A percentile compares a stretch with the other conserved stretches of the same genome.
Evolutionary conservation across 1,140 invertebrate species (phyloP).

Genomic region (Aphaenogaster rudis): DNA sequence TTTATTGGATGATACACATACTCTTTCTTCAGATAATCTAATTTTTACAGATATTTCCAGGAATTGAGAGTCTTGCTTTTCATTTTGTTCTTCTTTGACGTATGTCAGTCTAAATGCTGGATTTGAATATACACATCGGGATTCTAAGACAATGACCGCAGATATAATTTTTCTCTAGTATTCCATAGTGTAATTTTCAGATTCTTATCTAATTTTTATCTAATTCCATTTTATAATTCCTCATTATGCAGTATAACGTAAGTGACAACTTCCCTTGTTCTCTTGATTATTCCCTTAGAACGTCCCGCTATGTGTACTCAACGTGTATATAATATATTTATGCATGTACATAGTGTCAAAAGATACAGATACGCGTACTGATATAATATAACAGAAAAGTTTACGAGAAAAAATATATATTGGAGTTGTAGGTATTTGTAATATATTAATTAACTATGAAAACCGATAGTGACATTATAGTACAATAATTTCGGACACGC

Average conservation of each 20-base stretch:
- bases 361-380: slow-evolving; percentile 13
- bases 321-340: slow-evolving; percentile 65
- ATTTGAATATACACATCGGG: slow-evolving; percentile 2
- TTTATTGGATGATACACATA: background rate
- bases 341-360: slow-evolving; percentile 66
- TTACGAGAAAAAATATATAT: slow-evolving; percentile 49
- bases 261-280: background rate
- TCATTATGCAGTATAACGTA: background rate
- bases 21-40: background rate
- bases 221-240: slow-evolving; percentile 20
- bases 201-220: slow-evolving; percentile 13
- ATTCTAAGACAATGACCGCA: slow-evolving; percentile 1
- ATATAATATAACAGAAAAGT: slow-evolving; percentile 20
- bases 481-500: slow-evolving; percentile 52
- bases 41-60: slow-evolving; percentile 16
- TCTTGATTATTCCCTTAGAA: slow-evolving; percentile 46
- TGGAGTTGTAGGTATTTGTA: slow-evolving; percentile 61
- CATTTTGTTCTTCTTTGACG: background rate
- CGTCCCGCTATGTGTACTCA: slow-evolving; percentile 34
- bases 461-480: slow-evolving; percentile 53
- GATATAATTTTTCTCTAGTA: slow-evolving; percentile 18
- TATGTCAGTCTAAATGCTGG: background rate
- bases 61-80: slow-evolving; percentile 11
- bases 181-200: background rate
- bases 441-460: slow-evolving; percentile 59